Evolutionary conservation across 1,140 invertebrate species (phyloP).

Genomic region (Drosophila parabipectinata): DNA sequence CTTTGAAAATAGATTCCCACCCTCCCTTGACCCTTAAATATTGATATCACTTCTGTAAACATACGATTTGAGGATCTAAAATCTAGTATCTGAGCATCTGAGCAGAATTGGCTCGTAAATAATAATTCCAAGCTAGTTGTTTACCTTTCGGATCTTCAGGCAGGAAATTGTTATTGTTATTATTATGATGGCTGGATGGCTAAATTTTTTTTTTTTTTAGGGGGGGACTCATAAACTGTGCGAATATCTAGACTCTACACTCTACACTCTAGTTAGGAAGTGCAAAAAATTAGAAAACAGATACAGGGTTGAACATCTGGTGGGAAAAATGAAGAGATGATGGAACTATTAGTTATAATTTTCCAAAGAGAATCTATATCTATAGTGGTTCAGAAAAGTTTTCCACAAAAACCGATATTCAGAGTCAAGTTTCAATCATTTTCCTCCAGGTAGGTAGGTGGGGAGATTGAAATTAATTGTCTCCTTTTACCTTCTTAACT

Average conservation of each 20-base stretch:
- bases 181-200: too few relatives aligned
- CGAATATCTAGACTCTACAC: neutral
- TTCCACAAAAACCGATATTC: neutral
- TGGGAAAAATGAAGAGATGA: too few relatives aligned
- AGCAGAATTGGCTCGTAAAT: conserved; percentile 50
- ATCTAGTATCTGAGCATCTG: too few relatives aligned
- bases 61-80: neutral
- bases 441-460: conserved; percentile 29
- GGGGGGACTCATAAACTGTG: too few relatives aligned
- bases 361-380: too few relatives aligned
- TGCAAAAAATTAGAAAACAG: conserved; percentile 1
- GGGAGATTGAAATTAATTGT: conserved; percentile 67
- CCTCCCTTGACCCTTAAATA: conserved; percentile 32
- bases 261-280: neutral
- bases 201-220: too few relatives aligned
- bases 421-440: conserved; percentile 48
- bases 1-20: neutral
- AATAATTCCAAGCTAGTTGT: conserved; percentile 44
- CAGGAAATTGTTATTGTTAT: conserved; percentile 35
- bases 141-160: conserved; percentile 7
- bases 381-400: too few relatives aligned
- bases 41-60: conserved; percentile 66
- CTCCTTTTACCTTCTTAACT: conserved; percentile 40
- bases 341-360: too few relatives aligned
- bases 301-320: conserved; percentile 13